A percentile compares a stretch with the other conserved stretches of the same genome.
phyloP scores from a whole-genome alignment of 1,140 invertebrate genomes.

The Ruditapes philippinarum region DNA sequence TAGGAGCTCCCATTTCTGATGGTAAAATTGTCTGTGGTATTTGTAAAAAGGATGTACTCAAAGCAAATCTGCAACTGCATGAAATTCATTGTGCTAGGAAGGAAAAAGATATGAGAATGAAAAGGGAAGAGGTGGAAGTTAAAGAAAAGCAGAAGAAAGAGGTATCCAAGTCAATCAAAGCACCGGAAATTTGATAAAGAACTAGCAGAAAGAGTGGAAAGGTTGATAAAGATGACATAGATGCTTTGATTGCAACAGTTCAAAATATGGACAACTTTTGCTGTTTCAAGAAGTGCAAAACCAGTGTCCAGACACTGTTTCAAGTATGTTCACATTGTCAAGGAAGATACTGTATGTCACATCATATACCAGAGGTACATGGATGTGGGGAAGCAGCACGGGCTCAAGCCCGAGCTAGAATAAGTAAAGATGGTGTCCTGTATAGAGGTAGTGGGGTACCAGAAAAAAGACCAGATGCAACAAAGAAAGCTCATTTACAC shows the following conservation, averaged over 20 bases:
- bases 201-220: constrained; percentile 70
- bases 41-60: constrained; percentile 79
- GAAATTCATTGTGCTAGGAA: constrained; percentile 76
- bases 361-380: constrained; percentile 89
- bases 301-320: constrained; percentile 87
- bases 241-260: constrained; percentile 87
- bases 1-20: background rate
- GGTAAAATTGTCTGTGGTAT: constrained; percentile 72
- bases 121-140: background rate
- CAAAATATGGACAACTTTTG: constrained; percentile 87
- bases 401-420: constrained; percentile 87
- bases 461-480: constrained; percentile 83
- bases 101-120: constrained; percentile 18
- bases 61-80: constrained; percentile 74
- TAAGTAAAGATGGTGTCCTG: constrained; percentile 86
- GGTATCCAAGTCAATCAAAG: constrained; percentile 59
- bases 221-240: constrained; percentile 88
- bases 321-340: constrained; percentile 88
- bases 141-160: constrained; percentile 53
- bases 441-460: constrained; percentile 85
- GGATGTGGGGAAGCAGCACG: constrained; percentile 89
- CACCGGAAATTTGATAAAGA: constrained; percentile 49
- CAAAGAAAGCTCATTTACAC: constrained; percentile 86
- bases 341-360: constrained; percentile 88
- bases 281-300: constrained; percentile 88